A percentile compares a stretch with the other conserved stretches of the same genome.
Evolutionary conservation across 2,888 invertebrate genomes (phyloP).

Genomic region (Tuberolachnus salignus): DNA sequence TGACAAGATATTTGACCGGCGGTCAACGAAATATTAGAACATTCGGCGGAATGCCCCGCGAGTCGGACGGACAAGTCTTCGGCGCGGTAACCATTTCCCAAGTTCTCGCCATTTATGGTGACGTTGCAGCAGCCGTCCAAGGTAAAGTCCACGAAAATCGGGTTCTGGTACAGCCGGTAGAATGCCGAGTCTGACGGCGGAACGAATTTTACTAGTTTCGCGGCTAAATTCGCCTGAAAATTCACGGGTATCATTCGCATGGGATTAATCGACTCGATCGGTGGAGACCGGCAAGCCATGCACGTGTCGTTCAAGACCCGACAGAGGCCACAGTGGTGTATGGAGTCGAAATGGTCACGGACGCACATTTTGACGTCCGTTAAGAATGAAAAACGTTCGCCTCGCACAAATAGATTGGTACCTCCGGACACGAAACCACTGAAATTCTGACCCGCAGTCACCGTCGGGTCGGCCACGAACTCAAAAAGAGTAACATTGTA

Average conservation of each 20-base stretch:
- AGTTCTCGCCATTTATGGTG: neutral
- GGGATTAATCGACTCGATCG: too few species aligned
- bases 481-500: neutral
- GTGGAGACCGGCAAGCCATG: neutral
- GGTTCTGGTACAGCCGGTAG: neutral
- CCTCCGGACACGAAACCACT: neutral
- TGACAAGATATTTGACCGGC: neutral
- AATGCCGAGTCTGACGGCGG: too few species aligned
- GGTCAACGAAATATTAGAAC: neutral
- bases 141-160: neutral
- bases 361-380: neutral
- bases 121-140: neutral
- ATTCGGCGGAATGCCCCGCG: too few species aligned
- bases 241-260: too few species aligned
- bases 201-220: fast-evolving
- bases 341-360: neutral
- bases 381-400: neutral
- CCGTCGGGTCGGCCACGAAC: neutral
- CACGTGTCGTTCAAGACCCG: neutral
- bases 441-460: neutral
- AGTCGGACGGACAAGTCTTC: neutral
- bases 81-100: neutral
- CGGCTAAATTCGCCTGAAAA: neutral
- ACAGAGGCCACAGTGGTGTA: neutral
- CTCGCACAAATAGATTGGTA: neutral